phyloP scores from a whole-genome alignment of 2,113 vertebrate genomes.

The Phainopepla nitens region DNA sequence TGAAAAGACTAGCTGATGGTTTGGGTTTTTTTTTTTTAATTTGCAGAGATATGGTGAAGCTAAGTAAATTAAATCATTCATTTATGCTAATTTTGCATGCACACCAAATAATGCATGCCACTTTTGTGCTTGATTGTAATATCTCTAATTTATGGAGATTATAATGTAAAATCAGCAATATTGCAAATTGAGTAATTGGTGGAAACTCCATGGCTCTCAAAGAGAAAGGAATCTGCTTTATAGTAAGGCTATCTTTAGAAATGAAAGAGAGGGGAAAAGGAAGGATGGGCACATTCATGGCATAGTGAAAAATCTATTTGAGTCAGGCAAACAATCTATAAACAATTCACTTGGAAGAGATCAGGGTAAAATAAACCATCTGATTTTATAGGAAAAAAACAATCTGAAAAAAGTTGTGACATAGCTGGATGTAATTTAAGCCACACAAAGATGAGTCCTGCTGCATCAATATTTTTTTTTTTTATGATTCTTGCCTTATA shows the following conservation, averaged over 20 bases:
- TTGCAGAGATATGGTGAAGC: not conserved
- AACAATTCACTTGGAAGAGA: not conserved
- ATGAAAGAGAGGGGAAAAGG: rapidly evolving
- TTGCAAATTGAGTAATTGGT: not conserved
- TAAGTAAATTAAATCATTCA: slow-evolving; percentile 3
- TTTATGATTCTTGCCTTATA: not conserved
- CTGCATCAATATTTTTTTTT: not conserved
- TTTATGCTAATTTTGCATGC: not conserved
- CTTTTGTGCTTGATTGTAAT: not conserved
- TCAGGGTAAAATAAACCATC: not conserved
- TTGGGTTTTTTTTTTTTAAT: slow-evolving; percentile 2
- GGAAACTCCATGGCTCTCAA: not conserved
- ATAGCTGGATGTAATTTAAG: not conserved
- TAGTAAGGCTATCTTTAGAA: not conserved
- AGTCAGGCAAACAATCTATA: not conserved
- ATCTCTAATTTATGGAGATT: not conserved
- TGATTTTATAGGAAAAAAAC: not conserved
- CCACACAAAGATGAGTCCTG: not conserved
- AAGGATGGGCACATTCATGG: not conserved
- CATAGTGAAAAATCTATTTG: not conserved
- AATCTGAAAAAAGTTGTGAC: not conserved
- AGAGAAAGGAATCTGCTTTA: not conserved
- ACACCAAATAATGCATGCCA: not conserved
- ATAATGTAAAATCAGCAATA: not conserved
- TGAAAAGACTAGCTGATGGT: not conserved